Base-by-base conservation (phyloP, 1,140 invertebrate genomes). In the Leptinotarsa undecemlineata region DNA sequence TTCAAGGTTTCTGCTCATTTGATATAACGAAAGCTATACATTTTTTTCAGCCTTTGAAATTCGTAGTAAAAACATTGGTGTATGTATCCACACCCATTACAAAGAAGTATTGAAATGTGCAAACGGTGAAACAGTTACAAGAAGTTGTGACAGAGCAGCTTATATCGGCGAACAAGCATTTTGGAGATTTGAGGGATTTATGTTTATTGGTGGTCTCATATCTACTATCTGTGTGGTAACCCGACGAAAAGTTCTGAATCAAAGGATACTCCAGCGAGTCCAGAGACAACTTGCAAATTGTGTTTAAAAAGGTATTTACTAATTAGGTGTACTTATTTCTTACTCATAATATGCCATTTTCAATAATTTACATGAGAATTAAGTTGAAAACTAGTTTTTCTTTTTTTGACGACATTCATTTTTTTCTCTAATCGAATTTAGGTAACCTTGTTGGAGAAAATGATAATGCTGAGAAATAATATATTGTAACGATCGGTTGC, bases 141-240 rank as follows among this genome's bases (percentile, higher is more conserved):
- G 92, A 86, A 89, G 91, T 81, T 92, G 91, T 81, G 90, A 92
- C 77, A 87, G 86, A 77, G 90, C 91, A 17, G 90, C 88, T 19
- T 92, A 91, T 86, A 87, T 94, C 47, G 93, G 94, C 81, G 92
- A 94, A 83, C 86, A 88, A 72, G 89, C 91, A 62, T 97, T 94
- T 85, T 95, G 95, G 90, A 91, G 93, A 81, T 97, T 97, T 84
- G 91, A 95, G 82, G 88, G 88, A 15, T 89, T 91, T 75, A 91
- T 92, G 85, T 91, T 95, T 79, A 82, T 90, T 0, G 71, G 92
- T 47, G 91, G 91, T 13, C 76, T 91, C 5, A 78, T 91, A 14
- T 94, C 92, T 26, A 89, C 82, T 72, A 73, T 79, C 20, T 84
- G 78, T 79, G 82, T 84, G 19, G 72, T 77, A 48, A 74, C 81